A percentile compares a stretch with the other conserved stretches of the same genome.
These are phyloP conservation scores for Lucinisca nassula DNA, from an alignment of 2,888 invertebrate species.

Conservation along the genomic window DNA sequence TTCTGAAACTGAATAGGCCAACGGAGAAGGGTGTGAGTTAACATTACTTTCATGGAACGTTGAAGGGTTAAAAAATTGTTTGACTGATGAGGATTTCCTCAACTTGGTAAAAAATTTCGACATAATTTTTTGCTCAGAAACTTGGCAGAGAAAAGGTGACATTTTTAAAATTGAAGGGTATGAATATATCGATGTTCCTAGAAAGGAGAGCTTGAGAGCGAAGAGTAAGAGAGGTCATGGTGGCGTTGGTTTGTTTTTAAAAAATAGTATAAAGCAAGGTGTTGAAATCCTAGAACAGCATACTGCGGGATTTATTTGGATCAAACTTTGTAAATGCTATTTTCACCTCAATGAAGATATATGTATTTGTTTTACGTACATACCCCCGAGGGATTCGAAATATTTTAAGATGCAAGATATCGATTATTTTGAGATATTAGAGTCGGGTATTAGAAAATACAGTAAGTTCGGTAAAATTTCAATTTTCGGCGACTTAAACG, in stretches of 20 bases:
- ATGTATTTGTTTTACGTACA: slow-evolving; percentile 16
- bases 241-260: slow-evolving; percentile 1
- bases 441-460: neutral
- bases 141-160: slow-evolving; percentile 10
- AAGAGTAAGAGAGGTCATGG: slow-evolving; percentile 19
- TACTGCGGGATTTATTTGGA: neutral
- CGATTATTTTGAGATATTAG: neutral
- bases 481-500: neutral
- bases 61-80: neutral
- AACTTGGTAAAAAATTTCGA: slow-evolving; percentile 4
- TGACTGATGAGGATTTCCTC: slow-evolving; percentile 10
- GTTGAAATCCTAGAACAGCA: neutral
- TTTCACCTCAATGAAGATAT: neutral
- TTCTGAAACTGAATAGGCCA: neutral
- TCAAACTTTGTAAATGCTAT: slow-evolving; percentile 7
- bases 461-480: neutral
- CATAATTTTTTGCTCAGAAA: neutral
- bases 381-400: slow-evolving; percentile 2
- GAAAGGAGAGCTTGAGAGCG: neutral
- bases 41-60: neutral
- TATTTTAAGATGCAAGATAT: neutral
- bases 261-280: neutral
- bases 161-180: neutral
- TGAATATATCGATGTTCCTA: slow-evolving; percentile 6
- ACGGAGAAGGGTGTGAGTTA: neutral